Evolutionary conservation across 1,140 invertebrate species (phyloP).

Genomic region (Tetramorium alpestre): DNA sequence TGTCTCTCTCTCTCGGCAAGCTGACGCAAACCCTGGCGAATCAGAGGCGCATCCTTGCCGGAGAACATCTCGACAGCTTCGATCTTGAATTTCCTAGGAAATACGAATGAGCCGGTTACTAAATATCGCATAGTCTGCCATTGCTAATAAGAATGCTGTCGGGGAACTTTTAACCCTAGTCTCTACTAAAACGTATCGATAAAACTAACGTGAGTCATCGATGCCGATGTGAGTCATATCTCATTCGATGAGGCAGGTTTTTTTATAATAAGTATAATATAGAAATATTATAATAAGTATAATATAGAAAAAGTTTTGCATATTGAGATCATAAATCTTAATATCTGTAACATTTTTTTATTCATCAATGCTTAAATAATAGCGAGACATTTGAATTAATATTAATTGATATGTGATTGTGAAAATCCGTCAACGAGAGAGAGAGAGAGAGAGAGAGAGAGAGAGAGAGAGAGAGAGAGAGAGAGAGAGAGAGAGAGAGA

Average conservation of each 20-base stretch:
- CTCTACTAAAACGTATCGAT: neutral
- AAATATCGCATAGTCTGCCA: constrained; percentile 30
- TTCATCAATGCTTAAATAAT: neutral
- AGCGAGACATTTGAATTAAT: neutral
- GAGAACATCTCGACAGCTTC: neutral
- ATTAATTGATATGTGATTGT: neutral
- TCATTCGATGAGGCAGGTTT: neutral
- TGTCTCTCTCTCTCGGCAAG: neutral
- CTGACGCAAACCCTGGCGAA: constrained; percentile 6
- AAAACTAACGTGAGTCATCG: constrained; percentile 32
- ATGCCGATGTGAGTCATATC: constrained; percentile 8
- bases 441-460: neutral
- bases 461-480: too few relatives aligned
- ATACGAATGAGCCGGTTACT: constrained; percentile 34
- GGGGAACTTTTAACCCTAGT: constrained; percentile 8
- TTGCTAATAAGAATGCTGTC: constrained; percentile 28
- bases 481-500: neutral
- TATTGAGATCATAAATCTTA: neutral
- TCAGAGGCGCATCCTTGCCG: constrained; percentile 2
- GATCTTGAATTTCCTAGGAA: neutral
- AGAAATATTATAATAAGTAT: neutral
- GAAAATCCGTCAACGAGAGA: neutral
- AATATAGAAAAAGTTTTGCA: neutral
- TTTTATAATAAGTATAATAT: neutral
- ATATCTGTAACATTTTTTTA: neutral